Percentiles rank a stretch among this genome's conserved stretches.
phyloP scores from a whole-genome alignment of 2,888 invertebrate species.

The Trissoscelio sp. region DNA sequence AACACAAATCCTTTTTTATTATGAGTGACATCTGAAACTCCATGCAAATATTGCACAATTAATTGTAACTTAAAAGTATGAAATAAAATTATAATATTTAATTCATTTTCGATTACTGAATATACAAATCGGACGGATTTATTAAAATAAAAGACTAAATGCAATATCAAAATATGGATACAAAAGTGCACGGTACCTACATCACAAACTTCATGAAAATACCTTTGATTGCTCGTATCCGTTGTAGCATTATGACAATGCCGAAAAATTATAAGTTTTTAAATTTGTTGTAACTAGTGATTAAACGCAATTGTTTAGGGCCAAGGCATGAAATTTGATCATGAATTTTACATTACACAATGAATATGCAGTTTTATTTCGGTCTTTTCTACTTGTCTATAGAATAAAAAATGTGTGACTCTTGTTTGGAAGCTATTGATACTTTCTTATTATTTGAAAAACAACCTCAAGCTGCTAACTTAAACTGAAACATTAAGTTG shows the following conservation, averaged over 20 bases:
- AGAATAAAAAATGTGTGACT: constrained; percentile 4
- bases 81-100: not conserved
- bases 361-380: constrained; percentile 60
- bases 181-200: constrained; percentile 34
- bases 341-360: constrained; percentile 40
- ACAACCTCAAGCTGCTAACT: not conserved
- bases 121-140: not conserved
- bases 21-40: no score
- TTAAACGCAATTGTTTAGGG: constrained; percentile 21
- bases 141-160: not conserved
- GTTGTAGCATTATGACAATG: constrained; percentile 15
- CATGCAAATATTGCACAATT: no score
- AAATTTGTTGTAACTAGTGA: constrained; percentile 7
- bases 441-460: not conserved
- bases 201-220: constrained; percentile 30
- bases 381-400: constrained; percentile 46
- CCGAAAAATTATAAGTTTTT: constrained; percentile 1
- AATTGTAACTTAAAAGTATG: not conserved
- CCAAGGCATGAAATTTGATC: constrained; percentile 26
- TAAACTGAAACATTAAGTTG: not conserved
- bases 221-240: constrained; percentile 10
- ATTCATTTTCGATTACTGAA: constrained; percentile 17
- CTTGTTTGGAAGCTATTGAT: constrained; percentile 10
- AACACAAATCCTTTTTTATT: no score
- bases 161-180: not conserved